phyloP scores from a whole-genome alignment of 2,797 vertebrate genomes.

The Labroides dimidiatus region DNA sequence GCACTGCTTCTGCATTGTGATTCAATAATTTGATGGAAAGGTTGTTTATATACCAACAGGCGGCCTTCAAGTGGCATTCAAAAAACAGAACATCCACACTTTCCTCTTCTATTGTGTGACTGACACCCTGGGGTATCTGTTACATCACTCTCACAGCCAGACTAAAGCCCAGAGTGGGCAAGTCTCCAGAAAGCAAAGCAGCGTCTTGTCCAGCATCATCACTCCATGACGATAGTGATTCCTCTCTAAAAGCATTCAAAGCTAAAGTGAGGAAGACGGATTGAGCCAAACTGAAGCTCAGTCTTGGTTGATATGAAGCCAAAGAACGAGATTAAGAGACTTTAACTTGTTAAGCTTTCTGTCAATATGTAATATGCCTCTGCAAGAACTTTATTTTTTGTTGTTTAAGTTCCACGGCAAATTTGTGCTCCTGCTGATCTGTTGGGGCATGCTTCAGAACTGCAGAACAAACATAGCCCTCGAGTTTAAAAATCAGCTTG shows the following conservation, averaged over 20 bases:
- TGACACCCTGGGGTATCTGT: constrained; percentile 40
- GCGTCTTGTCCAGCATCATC: constrained; percentile 37
- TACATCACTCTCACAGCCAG: constrained; percentile 34
- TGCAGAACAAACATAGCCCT: constrained; percentile 1
- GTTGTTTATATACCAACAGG: constrained; percentile 4
- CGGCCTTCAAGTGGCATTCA: constrained; percentile 28
- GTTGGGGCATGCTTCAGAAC: constrained; percentile 26
- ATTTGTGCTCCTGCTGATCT: constrained; percentile 24
- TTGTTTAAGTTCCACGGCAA: constrained; percentile 26
- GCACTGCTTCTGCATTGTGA: background rate
- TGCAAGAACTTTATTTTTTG: constrained; percentile 19
- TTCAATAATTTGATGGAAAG: constrained; percentile 7
- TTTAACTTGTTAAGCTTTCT: constrained; percentile 2
- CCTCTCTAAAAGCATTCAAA: constrained; percentile 11
- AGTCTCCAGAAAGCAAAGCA: constrained; percentile 51
- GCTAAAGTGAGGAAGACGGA: constrained; percentile 3
- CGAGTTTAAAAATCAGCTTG: background rate
- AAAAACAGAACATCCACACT: constrained; percentile 44
- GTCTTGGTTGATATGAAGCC: constrained; percentile 21
- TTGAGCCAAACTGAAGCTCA: constrained; percentile 24
- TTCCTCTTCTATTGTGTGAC: constrained; percentile 29
- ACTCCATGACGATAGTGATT: constrained; percentile 28
- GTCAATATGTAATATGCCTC: constrained; percentile 20
- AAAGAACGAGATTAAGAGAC: constrained; percentile 28
- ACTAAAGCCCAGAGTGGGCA: constrained; percentile 36